Evolutionary conservation across 2,888 invertebrate species (phyloP).

Genomic region (Drosophila sordidula): DNA sequence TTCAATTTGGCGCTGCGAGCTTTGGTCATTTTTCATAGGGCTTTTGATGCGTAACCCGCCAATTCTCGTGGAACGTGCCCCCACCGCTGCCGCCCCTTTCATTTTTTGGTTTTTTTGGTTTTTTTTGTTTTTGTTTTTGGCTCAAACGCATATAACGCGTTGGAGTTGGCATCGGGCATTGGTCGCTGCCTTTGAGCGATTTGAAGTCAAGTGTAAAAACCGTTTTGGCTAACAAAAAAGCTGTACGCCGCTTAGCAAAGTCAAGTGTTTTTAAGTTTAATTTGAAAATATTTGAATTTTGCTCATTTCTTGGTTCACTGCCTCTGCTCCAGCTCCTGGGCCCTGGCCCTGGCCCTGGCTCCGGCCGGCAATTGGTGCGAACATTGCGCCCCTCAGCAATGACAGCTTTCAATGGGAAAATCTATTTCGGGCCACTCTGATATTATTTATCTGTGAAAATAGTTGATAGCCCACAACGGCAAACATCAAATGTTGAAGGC

Average conservation of each 20-base stretch:
- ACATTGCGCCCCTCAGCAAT: constrained; percentile 37
- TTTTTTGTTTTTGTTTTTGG: constrained; percentile 1
- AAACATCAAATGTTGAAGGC: constrained; percentile 43
- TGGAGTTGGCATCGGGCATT: constrained; percentile 38
- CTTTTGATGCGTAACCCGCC: constrained; percentile 76
- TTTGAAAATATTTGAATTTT: constrained; percentile 81
- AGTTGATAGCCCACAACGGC: constrained; percentile 52
- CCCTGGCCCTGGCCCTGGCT: not conserved
- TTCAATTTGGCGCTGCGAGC: constrained; percentile 73
- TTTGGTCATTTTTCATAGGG: constrained; percentile 80
- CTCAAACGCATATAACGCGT: constrained; percentile 71
- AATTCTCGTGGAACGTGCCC: constrained; percentile 31
- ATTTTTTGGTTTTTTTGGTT: not conserved
- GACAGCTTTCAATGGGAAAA: constrained; percentile 65
- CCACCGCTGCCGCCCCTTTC: not conserved
- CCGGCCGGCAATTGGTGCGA: constrained; percentile 54
- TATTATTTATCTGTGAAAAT: constrained; percentile 45
- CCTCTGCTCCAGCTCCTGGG: constrained; percentile 1
- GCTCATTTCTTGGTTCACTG: constrained; percentile 80
- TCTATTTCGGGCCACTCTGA: constrained; percentile 29
- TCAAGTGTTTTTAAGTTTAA: constrained; percentile 78
- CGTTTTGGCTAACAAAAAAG: constrained; percentile 65
- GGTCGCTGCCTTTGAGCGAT: constrained; percentile 73
- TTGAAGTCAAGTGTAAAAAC: constrained; percentile 82
- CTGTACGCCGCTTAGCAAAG: constrained; percentile 40